Percentiles rank a stretch among this genome's conserved stretches.
These are phyloP conservation scores for Watsonalla binaria DNA, from an alignment of 2,888 invertebrate genomes.

Conservation along the genomic window DNA sequence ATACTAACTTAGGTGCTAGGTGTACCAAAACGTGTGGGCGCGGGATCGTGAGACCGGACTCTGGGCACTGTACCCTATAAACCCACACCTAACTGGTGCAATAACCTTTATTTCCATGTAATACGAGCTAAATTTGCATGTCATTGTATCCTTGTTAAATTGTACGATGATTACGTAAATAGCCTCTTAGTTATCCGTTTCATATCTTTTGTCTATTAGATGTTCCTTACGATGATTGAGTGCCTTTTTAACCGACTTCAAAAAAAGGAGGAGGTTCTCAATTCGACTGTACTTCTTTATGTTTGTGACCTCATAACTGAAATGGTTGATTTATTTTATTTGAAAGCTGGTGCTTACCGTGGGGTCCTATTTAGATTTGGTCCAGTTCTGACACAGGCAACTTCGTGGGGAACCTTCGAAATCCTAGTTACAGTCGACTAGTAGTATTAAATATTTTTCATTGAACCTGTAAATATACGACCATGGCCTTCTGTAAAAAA, in stretches of 20 bases:
- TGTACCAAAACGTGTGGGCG: constrained; percentile 41
- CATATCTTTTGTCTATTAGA: constrained; percentile 44
- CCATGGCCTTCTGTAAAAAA: no score
- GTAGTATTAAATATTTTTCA: no score
- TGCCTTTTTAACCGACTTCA: constrained; percentile 5
- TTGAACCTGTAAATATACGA: no score
- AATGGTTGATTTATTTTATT: no score
- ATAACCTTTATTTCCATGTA: constrained; percentile 14
- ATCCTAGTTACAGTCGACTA: no score
- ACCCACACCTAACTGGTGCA: constrained; percentile 13
- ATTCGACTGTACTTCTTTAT: no score
- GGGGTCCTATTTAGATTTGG: no score
- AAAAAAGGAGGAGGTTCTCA: no score
- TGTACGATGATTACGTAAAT: constrained; percentile 35
- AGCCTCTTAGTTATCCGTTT: constrained; percentile 35
- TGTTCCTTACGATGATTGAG: constrained; percentile 33
- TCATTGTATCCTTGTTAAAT: constrained; percentile 11
- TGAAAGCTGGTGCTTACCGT: no score
- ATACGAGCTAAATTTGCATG: constrained; percentile 22
- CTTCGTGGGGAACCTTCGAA: no score
- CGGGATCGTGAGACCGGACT: constrained; percentile 48
- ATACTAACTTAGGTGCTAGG: constrained; percentile 26
- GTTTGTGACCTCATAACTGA: no score
- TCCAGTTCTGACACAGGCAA: no score
- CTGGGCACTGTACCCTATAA: constrained; percentile 32